Percentiles rank a stretch among this genome's conserved stretches.
Evolutionary conservation across 1,140 invertebrate species (phyloP).

Genomic region (Penaeus indicus): DNA sequence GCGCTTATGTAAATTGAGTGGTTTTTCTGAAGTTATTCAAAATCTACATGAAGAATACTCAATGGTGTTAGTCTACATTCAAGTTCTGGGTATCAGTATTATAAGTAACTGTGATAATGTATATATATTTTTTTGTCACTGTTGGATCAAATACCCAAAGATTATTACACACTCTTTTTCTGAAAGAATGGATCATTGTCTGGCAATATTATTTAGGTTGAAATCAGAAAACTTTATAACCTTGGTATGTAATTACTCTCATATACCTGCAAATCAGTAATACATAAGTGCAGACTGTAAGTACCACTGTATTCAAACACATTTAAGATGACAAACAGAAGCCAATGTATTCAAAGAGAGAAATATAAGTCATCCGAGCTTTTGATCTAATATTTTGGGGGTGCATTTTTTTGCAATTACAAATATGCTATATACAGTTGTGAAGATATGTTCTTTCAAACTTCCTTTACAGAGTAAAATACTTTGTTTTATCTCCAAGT

Average conservation of each 20-base stretch:
- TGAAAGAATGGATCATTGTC: background rate
- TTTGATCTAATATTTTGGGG: conserved; percentile 48
- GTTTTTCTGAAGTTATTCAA: conserved; percentile 59
- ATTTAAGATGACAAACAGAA: conserved; percentile 45
- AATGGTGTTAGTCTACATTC: conserved; percentile 52
- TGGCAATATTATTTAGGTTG: conserved; percentile 26
- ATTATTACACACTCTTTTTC: too few species aligned
- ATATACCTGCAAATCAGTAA: conserved; percentile 22
- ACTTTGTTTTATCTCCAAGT: conserved; percentile 57
- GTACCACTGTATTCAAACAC: conserved; percentile 55
- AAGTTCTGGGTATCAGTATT: conserved; percentile 47
- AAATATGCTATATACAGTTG: conserved; percentile 61
- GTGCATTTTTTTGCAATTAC: conserved; percentile 56
- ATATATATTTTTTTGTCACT: too few species aligned
- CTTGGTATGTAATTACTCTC: conserved; percentile 41
- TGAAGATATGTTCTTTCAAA: conserved; percentile 63
- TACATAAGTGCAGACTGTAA: conserved; percentile 43
- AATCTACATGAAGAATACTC: conserved; percentile 57
- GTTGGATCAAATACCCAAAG: too few species aligned
- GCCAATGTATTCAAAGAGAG: conserved; percentile 57
- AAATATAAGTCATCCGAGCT: conserved; percentile 42
- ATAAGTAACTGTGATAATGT: conserved; percentile 19
- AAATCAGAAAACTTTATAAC: conserved; percentile 52
- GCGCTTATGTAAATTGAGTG: conserved; percentile 49
- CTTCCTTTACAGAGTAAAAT: conserved; percentile 63